phyloP scores from a whole-genome alignment of 2,797 vertebrate genomes.

The Acanthurus tractus region DNA sequence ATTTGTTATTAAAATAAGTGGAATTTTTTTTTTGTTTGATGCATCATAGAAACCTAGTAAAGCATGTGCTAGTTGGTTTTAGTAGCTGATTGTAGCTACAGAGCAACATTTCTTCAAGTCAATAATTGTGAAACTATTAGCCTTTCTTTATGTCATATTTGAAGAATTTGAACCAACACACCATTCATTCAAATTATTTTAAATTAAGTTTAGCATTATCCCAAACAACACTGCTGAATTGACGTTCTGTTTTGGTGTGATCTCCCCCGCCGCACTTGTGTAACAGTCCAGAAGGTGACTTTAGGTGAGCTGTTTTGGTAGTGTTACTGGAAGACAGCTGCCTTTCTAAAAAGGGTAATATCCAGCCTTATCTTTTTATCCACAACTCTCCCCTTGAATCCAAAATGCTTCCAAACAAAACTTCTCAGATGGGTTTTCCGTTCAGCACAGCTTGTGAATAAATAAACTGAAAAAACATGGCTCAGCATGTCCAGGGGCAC shows the following conservation, averaged over 20 bases:
- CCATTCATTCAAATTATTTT: neutral
- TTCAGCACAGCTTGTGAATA: neutral
- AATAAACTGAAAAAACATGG: slow-evolving; percentile 25
- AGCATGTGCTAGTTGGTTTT: neutral
- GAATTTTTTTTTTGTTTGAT: neutral
- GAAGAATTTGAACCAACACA: neutral
- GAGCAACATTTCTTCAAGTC: neutral
- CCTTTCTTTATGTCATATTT: neutral
- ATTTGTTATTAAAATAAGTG: neutral
- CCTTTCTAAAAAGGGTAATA: neutral
- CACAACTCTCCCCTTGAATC: neutral
- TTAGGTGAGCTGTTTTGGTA: neutral
- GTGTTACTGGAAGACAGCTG: neutral
- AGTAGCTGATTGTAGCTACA: neutral
- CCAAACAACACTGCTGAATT: too few species aligned
- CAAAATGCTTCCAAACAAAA: neutral
- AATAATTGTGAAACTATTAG: neutral
- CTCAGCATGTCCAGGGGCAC: slow-evolving; percentile 53
- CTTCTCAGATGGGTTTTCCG: neutral
- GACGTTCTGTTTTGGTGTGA: neutral
- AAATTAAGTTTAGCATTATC: neutral
- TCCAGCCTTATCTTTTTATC: neutral
- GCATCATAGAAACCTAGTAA: neutral
- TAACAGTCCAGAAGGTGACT: neutral
- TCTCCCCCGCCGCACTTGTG: neutral